These are phyloP conservation scores for Prunella strophiata DNA, from an alignment of 2,797 vertebrate genomes.

Conservation along the genomic window DNA sequence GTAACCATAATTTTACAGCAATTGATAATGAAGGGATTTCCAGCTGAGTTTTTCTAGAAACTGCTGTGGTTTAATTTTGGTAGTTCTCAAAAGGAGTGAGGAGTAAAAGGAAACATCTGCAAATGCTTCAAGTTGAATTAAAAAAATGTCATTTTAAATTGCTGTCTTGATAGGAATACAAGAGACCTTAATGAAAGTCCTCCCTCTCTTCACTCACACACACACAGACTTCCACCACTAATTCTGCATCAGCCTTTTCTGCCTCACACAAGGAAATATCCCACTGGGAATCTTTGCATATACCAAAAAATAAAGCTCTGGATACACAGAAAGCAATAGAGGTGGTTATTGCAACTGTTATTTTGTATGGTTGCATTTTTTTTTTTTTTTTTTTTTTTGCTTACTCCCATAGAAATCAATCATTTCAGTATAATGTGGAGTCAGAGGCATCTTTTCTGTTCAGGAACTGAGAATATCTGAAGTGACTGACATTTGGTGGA, in stretches of 20 bases:
- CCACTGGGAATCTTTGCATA: background rate
- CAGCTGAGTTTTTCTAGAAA: background rate
- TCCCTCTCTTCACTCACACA: background rate
- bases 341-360: background rate
- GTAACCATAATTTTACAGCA: background rate
- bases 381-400: background rate
- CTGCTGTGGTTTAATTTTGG: background rate
- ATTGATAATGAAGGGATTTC: background rate
- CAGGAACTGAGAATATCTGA: background rate
- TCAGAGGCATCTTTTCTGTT: background rate
- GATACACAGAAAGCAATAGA: background rate
- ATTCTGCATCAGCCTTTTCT: background rate
- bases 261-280: background rate
- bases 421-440: background rate
- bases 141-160: accelerated
- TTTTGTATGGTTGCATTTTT: background rate
- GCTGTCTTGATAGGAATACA: background rate
- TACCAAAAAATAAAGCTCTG: background rate
- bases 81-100: background rate
- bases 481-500: background rate
- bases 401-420: background rate
- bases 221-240: background rate
- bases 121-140: background rate
- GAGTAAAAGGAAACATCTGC: background rate
- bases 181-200: background rate